These are phyloP conservation scores for Thymelicus sylvestris DNA, from an alignment of 2,888 invertebrate genomes.

Conservation along the genomic window DNA sequence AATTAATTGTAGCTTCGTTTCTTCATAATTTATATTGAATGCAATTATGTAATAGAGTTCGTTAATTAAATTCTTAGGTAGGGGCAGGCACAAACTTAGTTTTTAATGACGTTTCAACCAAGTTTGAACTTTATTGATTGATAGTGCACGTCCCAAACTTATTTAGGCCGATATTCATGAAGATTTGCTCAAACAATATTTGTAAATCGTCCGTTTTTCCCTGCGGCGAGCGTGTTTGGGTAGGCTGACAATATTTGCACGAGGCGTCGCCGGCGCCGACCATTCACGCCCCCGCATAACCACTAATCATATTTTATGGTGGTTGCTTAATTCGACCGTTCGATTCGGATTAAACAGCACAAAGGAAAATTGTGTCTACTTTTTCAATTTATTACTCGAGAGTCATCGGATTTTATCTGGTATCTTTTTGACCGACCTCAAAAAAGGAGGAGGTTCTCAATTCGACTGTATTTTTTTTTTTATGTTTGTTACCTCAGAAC, in stretches of 20 bases:
- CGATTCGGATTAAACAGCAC: constrained; percentile 72
- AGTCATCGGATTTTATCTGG: constrained; percentile 1
- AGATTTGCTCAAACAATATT: constrained; percentile 62
- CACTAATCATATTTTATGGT: constrained; percentile 82
- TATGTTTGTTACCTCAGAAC: no score
- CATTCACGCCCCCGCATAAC: constrained; percentile 58
- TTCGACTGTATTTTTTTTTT: no score
- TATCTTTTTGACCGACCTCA: no score
- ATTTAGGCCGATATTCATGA: constrained; percentile 48
- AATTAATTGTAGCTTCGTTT: no score
- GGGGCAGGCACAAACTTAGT: neutral
- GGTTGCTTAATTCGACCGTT: constrained; percentile 62
- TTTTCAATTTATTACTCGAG: constrained; percentile 43
- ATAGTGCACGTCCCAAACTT: constrained; percentile 41
- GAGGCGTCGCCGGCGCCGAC: constrained; percentile 61
- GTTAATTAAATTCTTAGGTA: neutral
- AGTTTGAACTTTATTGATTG: constrained; percentile 39
- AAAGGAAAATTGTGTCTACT: constrained; percentile 48
- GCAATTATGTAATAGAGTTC: neutral
- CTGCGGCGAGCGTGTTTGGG: constrained; percentile 59
- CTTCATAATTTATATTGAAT: neutral
- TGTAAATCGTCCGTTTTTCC: constrained; percentile 56
- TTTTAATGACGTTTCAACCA: neutral
- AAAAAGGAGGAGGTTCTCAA: no score
- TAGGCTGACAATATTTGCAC: constrained; percentile 66